These are phyloP conservation scores for Crenuchus spilurus DNA, from an alignment of 2,797 vertebrate genomes.

Conservation along the genomic window DNA sequence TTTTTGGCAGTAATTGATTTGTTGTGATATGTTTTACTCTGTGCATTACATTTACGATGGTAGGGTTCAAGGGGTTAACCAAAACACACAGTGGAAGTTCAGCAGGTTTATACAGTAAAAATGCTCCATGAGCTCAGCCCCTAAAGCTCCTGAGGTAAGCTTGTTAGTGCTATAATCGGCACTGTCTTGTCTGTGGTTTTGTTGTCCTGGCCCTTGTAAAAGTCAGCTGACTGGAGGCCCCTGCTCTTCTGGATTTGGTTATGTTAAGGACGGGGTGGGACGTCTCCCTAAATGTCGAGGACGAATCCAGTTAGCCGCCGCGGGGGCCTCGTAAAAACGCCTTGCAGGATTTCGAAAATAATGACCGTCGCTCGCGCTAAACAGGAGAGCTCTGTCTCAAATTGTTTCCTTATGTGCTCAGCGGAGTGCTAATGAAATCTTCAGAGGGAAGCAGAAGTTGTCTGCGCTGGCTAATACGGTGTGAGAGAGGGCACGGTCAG, in stretches of 20 bases:
- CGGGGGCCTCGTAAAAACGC: constrained; percentile 68
- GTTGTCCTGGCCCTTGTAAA: constrained; percentile 61
- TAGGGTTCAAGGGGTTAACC: constrained; percentile 8
- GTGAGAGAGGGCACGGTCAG: constrained; percentile 62
- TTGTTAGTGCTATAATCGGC: constrained; percentile 39
- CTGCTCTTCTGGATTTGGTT: constrained; percentile 56
- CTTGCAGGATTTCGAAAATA: constrained; percentile 74
- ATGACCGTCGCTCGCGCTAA: constrained; percentile 66
- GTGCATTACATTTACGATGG: background rate
- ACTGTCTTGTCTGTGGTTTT: constrained; percentile 64
- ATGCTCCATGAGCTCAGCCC: background rate
- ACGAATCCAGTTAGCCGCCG: constrained; percentile 49
- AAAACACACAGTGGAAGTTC: constrained; percentile 30
- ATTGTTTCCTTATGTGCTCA: constrained; percentile 74
- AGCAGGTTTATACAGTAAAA: constrained; percentile 25
- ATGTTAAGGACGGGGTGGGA: constrained; percentile 61
- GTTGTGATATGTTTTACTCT: too few relatives aligned
- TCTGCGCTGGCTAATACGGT: constrained; percentile 74
- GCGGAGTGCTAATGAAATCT: constrained; percentile 69
- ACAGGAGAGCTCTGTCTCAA: constrained; percentile 64
- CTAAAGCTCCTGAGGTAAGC: constrained; percentile 14
- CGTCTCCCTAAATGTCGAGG: constrained; percentile 54
- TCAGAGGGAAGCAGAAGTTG: constrained; percentile 71
- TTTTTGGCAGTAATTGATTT: too few relatives aligned
- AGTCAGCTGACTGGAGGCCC: constrained; percentile 51